Conservation (phyloP, 1,140 invertebrate species). For the Ceratosolen fusciceps region DNA sequence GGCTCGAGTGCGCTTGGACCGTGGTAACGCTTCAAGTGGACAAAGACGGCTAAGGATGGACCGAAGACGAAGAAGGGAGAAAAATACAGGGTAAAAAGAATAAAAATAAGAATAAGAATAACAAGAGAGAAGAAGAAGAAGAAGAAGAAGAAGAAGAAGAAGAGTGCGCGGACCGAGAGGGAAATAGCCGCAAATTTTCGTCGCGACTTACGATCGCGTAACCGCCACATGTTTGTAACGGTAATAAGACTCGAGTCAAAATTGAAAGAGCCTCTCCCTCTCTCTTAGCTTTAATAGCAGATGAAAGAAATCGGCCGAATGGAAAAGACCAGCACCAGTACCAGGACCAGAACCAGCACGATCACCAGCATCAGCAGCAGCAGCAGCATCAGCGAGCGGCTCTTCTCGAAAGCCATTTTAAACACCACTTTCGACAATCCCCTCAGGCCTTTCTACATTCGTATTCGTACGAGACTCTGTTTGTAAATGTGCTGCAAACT, state of each 20-base stretch:
- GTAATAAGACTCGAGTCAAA: slow-evolving; percentile 35
- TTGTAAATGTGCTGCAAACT: slow-evolving; percentile 17
- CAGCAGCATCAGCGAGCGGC: slow-evolving; percentile 17
- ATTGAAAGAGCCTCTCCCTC: slow-evolving; percentile 34
- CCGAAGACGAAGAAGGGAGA: background rate
- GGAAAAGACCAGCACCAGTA: too few relatives aligned
- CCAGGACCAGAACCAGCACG: too few relatives aligned
- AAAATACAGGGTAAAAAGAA: too few relatives aligned
- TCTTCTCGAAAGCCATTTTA: slow-evolving; percentile 41
- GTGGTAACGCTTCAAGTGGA: slow-evolving; percentile 2
- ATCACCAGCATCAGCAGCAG: too few relatives aligned
- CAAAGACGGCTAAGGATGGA: background rate
- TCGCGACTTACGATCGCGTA: slow-evolving; percentile 27
- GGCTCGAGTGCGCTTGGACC: background rate
- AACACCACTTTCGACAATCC: background rate
- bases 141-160: too few relatives aligned
- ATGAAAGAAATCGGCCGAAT: slow-evolving; percentile 49
- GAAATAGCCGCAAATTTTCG: slow-evolving; percentile 43
- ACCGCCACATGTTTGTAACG: slow-evolving; percentile 43
- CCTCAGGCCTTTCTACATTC: background rate
- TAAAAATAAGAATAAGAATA: too few relatives aligned
- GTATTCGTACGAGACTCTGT: background rate
- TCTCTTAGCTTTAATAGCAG: slow-evolving; percentile 41
- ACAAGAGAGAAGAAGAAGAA: too few relatives aligned
- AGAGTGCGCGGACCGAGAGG: background rate